phyloP scores from a whole-genome alignment of 2,888 invertebrate genomes.

The Drosophila mettleri region DNA sequence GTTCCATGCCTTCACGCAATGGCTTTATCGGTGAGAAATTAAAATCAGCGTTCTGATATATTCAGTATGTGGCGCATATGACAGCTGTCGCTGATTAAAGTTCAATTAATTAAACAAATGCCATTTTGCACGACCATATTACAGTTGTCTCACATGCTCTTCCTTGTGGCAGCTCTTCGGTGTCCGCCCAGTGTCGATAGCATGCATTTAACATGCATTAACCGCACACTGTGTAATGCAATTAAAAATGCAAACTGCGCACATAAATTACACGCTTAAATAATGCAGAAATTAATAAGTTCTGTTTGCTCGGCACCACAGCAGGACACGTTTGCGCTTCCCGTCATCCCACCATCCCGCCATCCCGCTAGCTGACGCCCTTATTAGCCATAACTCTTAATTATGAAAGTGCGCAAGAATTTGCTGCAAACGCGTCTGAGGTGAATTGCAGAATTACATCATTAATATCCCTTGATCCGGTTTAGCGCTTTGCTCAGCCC shows the following conservation, averaged over 20 bases:
- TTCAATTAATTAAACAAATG: slow-evolving; percentile 75
- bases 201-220: slow-evolving; percentile 77
- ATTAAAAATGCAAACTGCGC: slow-evolving; percentile 75
- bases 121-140: slow-evolving; percentile 56
- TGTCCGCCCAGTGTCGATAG: slow-evolving; percentile 24
- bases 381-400: slow-evolving; percentile 65
- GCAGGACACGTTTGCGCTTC: neutral
- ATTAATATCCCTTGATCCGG: slow-evolving; percentile 68
- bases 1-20: neutral
- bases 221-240: slow-evolving; percentile 72
- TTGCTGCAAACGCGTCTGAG: slow-evolving; percentile 39
- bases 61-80: slow-evolving; percentile 12
- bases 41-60: slow-evolving; percentile 3
- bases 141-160: slow-evolving; percentile 35
- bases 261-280: slow-evolving; percentile 77
- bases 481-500: slow-evolving; percentile 39
- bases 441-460: slow-evolving; percentile 48
- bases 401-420: slow-evolving; percentile 58
- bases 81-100: slow-evolving; percentile 73
- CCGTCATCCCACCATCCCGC: neutral
- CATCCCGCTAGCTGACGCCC: neutral
- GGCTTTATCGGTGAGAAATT: slow-evolving; percentile 27
- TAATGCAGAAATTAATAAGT: slow-evolving; percentile 80
- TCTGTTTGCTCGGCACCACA: slow-evolving; percentile 48
- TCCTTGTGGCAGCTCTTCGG: neutral